Conservation (phyloP, 35 echinoderm and acorn worm species). For the Eucidaris tribuloides region DNA sequence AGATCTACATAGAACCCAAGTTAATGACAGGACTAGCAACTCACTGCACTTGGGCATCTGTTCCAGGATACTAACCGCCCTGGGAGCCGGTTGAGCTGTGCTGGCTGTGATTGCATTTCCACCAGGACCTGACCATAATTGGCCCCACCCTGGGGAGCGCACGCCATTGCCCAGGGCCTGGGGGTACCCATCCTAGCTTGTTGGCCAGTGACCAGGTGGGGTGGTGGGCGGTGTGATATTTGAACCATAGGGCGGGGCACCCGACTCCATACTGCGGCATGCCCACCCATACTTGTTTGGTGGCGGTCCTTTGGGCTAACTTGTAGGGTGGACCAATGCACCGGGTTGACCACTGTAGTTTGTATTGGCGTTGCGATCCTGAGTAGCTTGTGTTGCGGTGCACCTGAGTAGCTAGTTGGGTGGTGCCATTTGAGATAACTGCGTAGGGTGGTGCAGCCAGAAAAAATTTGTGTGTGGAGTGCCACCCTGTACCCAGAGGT, state of each 20-base stretch:
- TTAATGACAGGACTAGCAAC: too few relatives aligned
- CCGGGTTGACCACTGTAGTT: constrained; percentile 5
- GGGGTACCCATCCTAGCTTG: neutral
- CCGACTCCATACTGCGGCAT: neutral
- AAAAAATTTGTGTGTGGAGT: neutral
- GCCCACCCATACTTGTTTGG: constrained; percentile 35
- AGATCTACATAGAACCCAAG: too few relatives aligned
- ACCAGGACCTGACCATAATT: constrained; percentile 20
- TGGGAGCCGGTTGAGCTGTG: constrained; percentile 52
- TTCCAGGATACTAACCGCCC: constrained; percentile 75
- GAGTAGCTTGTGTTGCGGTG: constrained; percentile 56
- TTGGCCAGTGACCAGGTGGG: neutral
- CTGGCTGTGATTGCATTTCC: constrained; percentile 32
- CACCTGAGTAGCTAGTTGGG: neutral
- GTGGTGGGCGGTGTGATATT: constrained; percentile 22
- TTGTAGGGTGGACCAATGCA: neutral
- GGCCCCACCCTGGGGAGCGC: neutral
- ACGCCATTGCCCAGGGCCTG: constrained; percentile 23
- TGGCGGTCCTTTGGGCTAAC: neutral
- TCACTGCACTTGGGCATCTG: constrained; percentile 99
- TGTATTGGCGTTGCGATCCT: too few relatives aligned
- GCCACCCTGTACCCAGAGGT: too few relatives aligned
- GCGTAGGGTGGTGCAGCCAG: neutral
- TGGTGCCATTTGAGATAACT: neutral
- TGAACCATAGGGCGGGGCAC: constrained; percentile 11